These are phyloP conservation scores for Brachionus sp. DNA, from an alignment of 1,140 invertebrate species.

Conservation along the genomic window DNA sequence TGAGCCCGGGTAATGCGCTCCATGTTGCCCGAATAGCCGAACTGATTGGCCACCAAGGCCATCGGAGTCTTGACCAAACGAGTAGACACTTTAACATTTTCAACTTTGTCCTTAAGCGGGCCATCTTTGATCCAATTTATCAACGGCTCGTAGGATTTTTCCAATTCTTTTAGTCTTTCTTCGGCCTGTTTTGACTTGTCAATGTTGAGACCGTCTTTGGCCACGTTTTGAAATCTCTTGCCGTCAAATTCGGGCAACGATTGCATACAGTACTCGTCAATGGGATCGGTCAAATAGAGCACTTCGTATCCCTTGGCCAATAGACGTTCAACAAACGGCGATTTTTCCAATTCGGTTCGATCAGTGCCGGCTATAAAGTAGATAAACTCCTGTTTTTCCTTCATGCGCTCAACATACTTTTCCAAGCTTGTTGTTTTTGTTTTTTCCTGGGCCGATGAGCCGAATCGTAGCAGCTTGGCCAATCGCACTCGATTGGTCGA, in stretches of 20 bases:
- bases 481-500: slow-evolving; percentile 87
- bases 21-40: slow-evolving; percentile 98
- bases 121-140: slow-evolving; percentile 83
- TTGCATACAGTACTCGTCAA: slow-evolving; percentile 96
- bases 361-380: slow-evolving; percentile 88
- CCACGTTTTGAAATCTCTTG: slow-evolving; percentile 99
- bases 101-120: slow-evolving; percentile 76
- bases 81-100: slow-evolving; percentile 81
- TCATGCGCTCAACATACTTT: slow-evolving; percentile 93
- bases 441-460: slow-evolving; percentile 70
- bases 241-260: slow-evolving; percentile 96
- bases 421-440: slow-evolving; percentile 70
- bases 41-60: slow-evolving; percentile 90
- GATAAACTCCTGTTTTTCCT: slow-evolving; percentile 89
- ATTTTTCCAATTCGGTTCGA: slow-evolving; percentile 69
- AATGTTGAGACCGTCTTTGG: slow-evolving; percentile 87
- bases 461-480: slow-evolving; percentile 88
- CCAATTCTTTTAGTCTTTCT: slow-evolving; percentile 74
- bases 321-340: slow-evolving; percentile 90
- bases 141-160: slow-evolving; percentile 80
- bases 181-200: slow-evolving; percentile 77
- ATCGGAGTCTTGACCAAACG: slow-evolving; percentile 86
- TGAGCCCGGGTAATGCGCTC: slow-evolving; percentile 90
- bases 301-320: slow-evolving; percentile 90
- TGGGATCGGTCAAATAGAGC: slow-evolving; percentile 87